phyloP scores from a whole-genome alignment of 2,888 invertebrate species.

The Sabellastarte sp. region DNA sequence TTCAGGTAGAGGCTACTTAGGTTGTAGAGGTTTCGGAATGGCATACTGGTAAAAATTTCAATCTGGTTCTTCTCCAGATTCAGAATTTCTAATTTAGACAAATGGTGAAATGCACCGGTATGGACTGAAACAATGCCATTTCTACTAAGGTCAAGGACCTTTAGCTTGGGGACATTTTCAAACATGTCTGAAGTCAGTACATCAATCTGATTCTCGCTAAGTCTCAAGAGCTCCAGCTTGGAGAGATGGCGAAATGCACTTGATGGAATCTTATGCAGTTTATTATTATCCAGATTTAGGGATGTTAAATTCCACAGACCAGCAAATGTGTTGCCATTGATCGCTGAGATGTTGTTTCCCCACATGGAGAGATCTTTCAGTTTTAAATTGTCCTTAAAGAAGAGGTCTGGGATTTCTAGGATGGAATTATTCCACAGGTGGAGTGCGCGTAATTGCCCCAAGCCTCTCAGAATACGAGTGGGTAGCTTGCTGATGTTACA shows the following conservation, averaged over 20 bases:
- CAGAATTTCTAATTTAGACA: conserved; percentile 17
- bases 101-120: conserved; percentile 22
- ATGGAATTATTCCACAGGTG: conserved; percentile 32
- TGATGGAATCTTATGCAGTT: conserved; percentile 17
- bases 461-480: conserved; percentile 16
- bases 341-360: conserved; percentile 25
- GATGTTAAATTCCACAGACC: conserved; percentile 24
- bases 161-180: conserved; percentile 18
- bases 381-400: conserved; percentile 20
- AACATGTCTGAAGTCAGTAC: conserved; percentile 23
- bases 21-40: conserved; percentile 20
- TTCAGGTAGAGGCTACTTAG: conserved; percentile 24
- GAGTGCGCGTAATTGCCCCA: conserved; percentile 16
- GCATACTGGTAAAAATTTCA: conserved; percentile 16
- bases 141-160: conserved; percentile 24
- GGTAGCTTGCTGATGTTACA: conserved; percentile 20
- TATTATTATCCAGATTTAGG: conserved; percentile 29
- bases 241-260: conserved; percentile 23
- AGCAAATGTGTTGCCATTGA: conserved; percentile 23
- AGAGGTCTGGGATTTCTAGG: conserved; percentile 14
- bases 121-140: conserved; percentile 25
- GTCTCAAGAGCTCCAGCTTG: conserved; percentile 22
- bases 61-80: conserved; percentile 25
- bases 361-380: conserved; percentile 26
- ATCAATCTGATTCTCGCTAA: conserved; percentile 26